Conservation (phyloP, 2,797 vertebrate species). For the Adrianichthys oophorus region DNA sequence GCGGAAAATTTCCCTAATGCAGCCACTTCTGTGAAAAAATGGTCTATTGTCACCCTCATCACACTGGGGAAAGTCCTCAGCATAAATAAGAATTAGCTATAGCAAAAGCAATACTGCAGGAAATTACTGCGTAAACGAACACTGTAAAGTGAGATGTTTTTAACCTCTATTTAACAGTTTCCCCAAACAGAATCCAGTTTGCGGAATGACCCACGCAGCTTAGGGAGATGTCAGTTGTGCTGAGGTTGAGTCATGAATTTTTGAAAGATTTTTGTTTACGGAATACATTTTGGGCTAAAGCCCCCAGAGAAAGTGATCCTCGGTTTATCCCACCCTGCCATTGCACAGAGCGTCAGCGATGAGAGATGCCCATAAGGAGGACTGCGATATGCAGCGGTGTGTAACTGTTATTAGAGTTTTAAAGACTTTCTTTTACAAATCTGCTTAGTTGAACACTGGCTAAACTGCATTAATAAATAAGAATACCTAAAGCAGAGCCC, state of each 20-base stretch:
- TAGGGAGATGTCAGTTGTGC: neutral
- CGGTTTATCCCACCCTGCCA: neutral
- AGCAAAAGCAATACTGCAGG: neutral
- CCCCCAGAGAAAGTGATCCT: conserved; percentile 4
- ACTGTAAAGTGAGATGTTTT: neutral
- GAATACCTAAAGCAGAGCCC: neutral
- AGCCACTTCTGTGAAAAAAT: neutral
- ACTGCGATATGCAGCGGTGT: neutral
- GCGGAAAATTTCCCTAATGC: neutral
- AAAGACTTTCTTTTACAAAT: neutral
- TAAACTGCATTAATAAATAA: neutral
- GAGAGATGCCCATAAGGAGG: neutral
- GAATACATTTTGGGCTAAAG: conserved; percentile 9
- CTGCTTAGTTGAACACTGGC: neutral
- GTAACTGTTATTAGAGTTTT: neutral
- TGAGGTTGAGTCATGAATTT: conserved; percentile 14
- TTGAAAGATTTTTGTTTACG: conserved; percentile 2
- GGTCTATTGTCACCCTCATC: neutral
- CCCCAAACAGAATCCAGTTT: conserved; percentile 3
- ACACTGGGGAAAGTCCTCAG: neutral
- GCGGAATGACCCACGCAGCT: neutral
- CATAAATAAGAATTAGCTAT: conserved; percentile 1
- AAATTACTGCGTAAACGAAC: neutral
- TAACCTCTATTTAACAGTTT: conserved; percentile 10
- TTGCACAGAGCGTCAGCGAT: neutral